Evolutionary conservation across 2,888 invertebrate species (phyloP), one percentile per base, ranked within the genome.

Genomic region (Eupithecia subfuscata): DNA sequence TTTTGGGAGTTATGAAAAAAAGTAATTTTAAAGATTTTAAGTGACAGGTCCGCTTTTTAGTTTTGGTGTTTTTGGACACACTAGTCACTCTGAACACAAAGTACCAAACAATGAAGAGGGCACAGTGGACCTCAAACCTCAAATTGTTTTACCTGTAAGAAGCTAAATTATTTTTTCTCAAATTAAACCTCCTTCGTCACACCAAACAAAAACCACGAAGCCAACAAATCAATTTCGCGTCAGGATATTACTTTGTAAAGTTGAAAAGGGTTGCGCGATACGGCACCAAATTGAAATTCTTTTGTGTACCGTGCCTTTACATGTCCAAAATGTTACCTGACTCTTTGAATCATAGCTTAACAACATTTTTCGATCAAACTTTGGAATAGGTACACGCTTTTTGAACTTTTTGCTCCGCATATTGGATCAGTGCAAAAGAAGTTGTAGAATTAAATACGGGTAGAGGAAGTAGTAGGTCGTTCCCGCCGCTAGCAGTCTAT

Each of bases 231-330:
- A 93, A 94, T 94, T 94, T 91, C 87, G 89, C 89, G 89, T 91
- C 91, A 90, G 91, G 89, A 93, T 93, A 93, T 94, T 94, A 94
- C 93, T 92, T 92, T 92, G 91, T 89, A 90, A 91, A 92, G 88
- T 91, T 92, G 91, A 91, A 91, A 92, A 90, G 92, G 91, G 92
- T 92, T 90, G 85, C 84, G 88, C 91, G 90, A 92, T 92, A 92
- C 91, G 87, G 87, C 85, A 90, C 90, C 91, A 93, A 93, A 94
- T 93, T 94, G 94, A 93, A 94, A 94, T 94, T 94, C 93, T 94
- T 93, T 94, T 93, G 92, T 92, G 84, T 85, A 80, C 86, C 86
- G 83, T 86, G 89, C 93, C 90, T 93, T 92, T 90, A 90, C 90
- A 91, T 90, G 91, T 88, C 89, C 91, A 85, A 90, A 92, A 89